Evolutionary conservation across 1,140 invertebrate genomes (phyloP).

Genomic region (Orius insidiosus): DNA sequence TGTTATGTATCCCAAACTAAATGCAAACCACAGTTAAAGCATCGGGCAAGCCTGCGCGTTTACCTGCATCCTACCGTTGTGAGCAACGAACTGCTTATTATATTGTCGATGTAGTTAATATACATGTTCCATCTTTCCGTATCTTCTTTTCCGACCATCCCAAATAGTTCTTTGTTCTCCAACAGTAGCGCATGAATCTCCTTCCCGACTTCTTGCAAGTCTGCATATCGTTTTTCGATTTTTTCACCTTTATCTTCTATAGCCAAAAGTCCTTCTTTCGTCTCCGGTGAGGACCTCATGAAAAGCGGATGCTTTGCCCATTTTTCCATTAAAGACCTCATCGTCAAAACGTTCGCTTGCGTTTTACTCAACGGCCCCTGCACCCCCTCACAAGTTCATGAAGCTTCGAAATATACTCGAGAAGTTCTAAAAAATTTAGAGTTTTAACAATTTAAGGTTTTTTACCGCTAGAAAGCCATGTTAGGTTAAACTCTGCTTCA

Average conservation of each 20-base stretch:
- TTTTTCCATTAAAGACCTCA: slow-evolving; percentile 52
- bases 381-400: slow-evolving; percentile 58
- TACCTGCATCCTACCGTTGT: slow-evolving; percentile 55
- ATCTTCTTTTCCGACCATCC: slow-evolving; percentile 43
- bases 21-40: slow-evolving; percentile 23
- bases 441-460: no score
- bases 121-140: slow-evolving; percentile 65
- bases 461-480: slow-evolving; percentile 65
- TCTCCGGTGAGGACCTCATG: slow-evolving; percentile 50
- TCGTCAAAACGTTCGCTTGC: slow-evolving; percentile 67
- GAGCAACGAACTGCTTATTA: slow-evolving; percentile 64
- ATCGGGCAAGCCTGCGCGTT: no score
- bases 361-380: slow-evolving; percentile 63
- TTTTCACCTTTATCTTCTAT: slow-evolving; percentile 66
- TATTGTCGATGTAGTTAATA: slow-evolving; percentile 67
- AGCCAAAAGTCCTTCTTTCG: slow-evolving; percentile 61
- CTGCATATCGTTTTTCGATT: slow-evolving; percentile 50
- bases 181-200: slow-evolving; percentile 56
- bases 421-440: slow-evolving; percentile 41
- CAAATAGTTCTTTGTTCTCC: slow-evolving; percentile 66
- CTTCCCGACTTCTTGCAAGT: slow-evolving; percentile 51
- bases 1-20: slow-evolving; percentile 68
- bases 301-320: slow-evolving; percentile 70
- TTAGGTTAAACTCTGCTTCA: slow-evolving; percentile 53
- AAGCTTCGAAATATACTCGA: slow-evolving; percentile 62